Conservation (phyloP, 1,140 invertebrate genomes). For the Oncopodura yosiiana region DNA sequence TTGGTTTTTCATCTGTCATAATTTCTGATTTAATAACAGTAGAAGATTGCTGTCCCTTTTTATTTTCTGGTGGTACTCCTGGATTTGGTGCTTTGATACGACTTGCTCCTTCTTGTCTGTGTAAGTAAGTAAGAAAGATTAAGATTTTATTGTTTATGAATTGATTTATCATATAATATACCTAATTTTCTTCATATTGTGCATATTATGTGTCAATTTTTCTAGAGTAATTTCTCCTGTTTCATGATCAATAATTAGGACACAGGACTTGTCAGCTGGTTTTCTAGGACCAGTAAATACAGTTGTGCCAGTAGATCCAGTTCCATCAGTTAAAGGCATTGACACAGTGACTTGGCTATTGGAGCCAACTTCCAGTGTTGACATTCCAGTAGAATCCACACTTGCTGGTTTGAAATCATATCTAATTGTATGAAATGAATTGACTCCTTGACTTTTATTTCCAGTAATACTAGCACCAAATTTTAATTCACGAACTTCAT, state of each 20-base stretch:
- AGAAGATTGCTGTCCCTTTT: neutral
- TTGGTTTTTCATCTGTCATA: too few relatives aligned
- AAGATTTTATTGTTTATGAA: neutral
- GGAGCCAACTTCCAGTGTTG: conserved; percentile 72
- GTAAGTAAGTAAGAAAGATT: neutral
- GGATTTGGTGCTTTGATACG: too few relatives aligned
- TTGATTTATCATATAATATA: conserved; percentile 39
- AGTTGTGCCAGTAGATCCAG: conserved; percentile 78
- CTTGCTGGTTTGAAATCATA: conserved; percentile 93
- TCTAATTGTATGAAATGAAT: conserved; percentile 76
- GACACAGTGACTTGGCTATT: conserved; percentile 82
- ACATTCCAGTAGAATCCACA: conserved; percentile 81
- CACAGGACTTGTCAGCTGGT: conserved; percentile 85
- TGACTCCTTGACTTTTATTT: conserved; percentile 42
- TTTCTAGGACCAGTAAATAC: conserved; percentile 88
- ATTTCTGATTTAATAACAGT: neutral
- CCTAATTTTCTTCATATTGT: conserved; percentile 86
- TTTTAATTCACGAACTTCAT: conserved; percentile 67
- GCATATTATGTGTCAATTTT: conserved; percentile 77
- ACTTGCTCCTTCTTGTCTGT: too few relatives aligned
- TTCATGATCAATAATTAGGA: conserved; percentile 80
- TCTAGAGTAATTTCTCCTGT: conserved; percentile 89
- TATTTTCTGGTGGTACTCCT: neutral
- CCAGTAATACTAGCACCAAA: conserved; percentile 65
- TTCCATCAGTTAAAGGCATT: conserved; percentile 82